A percentile compares a stretch with the other conserved stretches of the same genome.
Conservation (phyloP, 2,888 invertebrate genomes). For the Heliothis peltigera region DNA sequence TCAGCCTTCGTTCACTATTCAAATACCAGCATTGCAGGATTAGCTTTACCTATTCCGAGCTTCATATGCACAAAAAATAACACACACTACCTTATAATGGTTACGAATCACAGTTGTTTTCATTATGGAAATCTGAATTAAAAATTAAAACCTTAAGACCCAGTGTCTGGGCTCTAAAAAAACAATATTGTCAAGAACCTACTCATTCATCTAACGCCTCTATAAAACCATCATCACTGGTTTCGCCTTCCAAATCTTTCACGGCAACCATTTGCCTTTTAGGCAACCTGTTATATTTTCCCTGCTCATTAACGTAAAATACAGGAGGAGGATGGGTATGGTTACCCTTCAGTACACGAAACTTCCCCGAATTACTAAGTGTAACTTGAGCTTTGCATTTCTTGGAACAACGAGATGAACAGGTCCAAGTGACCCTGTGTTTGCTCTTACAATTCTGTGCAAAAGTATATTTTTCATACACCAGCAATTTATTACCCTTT, state of each 20-base stretch:
- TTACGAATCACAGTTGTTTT: too few relatives aligned
- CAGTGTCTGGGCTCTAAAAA: neutral
- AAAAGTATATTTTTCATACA: constrained; percentile 79
- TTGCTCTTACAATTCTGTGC: constrained; percentile 76
- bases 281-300: constrained; percentile 73
- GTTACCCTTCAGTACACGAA: constrained; percentile 67
- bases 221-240: constrained; percentile 3
- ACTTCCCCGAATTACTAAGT: constrained; percentile 69
- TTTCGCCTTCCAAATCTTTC: constrained; percentile 5
- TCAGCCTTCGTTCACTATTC: too few relatives aligned
- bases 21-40: too few relatives aligned
- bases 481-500: constrained; percentile 77
- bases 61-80: too few relatives aligned
- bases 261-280: constrained; percentile 48
- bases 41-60: too few relatives aligned
- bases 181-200: too few relatives aligned
- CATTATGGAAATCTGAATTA: too few relatives aligned
- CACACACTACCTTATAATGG: too few relatives aligned
- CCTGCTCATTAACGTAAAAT: constrained; percentile 76
- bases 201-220: constrained; percentile 10
- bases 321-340: constrained; percentile 80
- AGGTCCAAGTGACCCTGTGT: constrained; percentile 74
- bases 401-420: constrained; percentile 81
- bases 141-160: too few relatives aligned
- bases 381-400: constrained; percentile 78